Evolutionary conservation across 23 tunicate species (phyloP), one percentile per base, ranked within the genome.

Genomic region (Pegea sp.): DNA sequence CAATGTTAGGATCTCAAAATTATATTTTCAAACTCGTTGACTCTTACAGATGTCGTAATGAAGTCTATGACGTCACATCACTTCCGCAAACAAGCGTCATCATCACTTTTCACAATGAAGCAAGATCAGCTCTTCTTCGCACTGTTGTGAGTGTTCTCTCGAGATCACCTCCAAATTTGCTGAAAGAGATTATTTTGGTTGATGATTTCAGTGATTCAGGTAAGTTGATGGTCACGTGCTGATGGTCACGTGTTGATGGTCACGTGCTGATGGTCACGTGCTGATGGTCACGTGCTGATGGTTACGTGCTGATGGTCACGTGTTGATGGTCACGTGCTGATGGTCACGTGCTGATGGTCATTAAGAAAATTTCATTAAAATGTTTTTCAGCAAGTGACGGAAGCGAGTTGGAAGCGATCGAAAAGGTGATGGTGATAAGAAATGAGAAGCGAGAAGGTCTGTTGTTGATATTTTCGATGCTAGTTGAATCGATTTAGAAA

Each of bases 51-150:
- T 81, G 81, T 61, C 22, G 33, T 4, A 52, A 62, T 30, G 56
- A 57, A 34, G 13, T 22, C 2, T 81, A 58, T 63, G 62, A 81
- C 52, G 52, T 59, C 20, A 3, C 46, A 19, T 20, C 30, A 0
- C 66, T 88, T 27, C 71, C 74, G 3, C 74, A 90, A 32, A 88
- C 97, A 26, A 76, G 90, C 29, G 68, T 88, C 28, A 88, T 88
- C 26, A 70, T 88, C 0, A 88, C 97, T 1, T 88, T 80, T 60
- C 97, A 88, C 56, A 88, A 88, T 32, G 97, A 88, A 60, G 97
- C 97, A 30, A 61, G 87, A 13, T 88, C 97, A 1, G 72, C 97
- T 31, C 46, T 88, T 19, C 56, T 88, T 22, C 78, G 97, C 26
- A 76, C 97, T 0, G 64, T 88, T 29, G 68, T 76, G 29, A 69